A percentile compares a stretch with the other conserved stretches of the same genome.
Evolutionary conservation across 2,797 vertebrate species (phyloP).

Genomic region (Psittacula echo): DNA sequence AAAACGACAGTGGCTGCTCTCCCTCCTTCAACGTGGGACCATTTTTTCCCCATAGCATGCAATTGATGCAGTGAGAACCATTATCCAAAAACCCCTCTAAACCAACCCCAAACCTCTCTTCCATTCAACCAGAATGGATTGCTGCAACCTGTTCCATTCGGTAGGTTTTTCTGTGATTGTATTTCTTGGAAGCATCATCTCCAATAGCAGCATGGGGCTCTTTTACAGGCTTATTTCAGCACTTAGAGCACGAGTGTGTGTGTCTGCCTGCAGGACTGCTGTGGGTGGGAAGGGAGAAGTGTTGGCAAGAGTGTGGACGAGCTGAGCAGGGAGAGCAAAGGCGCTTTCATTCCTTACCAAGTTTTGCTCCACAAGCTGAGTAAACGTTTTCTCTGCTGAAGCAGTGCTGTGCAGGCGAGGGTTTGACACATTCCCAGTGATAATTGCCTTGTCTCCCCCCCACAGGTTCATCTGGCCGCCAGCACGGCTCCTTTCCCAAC

Average conservation of each 20-base stretch:
- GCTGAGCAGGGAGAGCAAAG: neutral
- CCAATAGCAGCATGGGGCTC: neutral
- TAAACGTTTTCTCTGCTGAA: neutral
- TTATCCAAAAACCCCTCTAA: neutral
- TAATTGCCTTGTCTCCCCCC: slow-evolving; percentile 40
- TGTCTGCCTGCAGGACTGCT: neutral
- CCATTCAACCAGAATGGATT: neutral
- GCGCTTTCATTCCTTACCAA: neutral
- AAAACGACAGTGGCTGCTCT: neutral
- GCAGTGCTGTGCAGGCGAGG: neutral
- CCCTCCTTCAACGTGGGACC: neutral
- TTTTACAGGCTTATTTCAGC: neutral
- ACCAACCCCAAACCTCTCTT: neutral
- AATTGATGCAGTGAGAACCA: rapidly evolving
- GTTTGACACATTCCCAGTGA: neutral
- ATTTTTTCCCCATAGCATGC: rapidly evolving
- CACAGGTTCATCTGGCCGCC: slow-evolving; percentile 41
- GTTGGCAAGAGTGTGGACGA: neutral
- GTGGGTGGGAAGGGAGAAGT: neutral
- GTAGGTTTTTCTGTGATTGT: neutral
- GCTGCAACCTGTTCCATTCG: neutral
- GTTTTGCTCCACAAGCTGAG: neutral
- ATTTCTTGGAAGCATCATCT: neutral
- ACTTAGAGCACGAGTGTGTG: neutral
- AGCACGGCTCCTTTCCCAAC: slow-evolving; percentile 1